Evolutionary conservation across 2,888 invertebrate genomes (phyloP).

Genomic region (Tolmerus cingulatus): DNA sequence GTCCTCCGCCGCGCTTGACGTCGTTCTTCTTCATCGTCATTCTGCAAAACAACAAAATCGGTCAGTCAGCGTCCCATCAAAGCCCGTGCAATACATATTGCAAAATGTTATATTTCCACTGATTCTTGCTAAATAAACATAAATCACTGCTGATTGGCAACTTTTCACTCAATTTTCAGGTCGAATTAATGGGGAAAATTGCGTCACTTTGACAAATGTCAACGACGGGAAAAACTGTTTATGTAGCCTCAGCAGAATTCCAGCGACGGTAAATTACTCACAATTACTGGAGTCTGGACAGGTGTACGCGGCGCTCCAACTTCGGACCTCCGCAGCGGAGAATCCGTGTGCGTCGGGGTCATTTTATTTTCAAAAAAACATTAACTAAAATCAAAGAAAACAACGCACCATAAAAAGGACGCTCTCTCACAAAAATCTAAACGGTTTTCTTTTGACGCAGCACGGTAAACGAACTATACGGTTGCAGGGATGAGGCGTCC

Average conservation of each 20-base stretch:
- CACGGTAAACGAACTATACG: not conserved
- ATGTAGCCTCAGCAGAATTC: not conserved
- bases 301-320: constrained; percentile 53
- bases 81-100: not conserved
- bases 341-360: constrained; percentile 59
- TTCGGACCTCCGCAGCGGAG: constrained; percentile 59
- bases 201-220: constrained; percentile 24
- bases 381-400: constrained; percentile 6
- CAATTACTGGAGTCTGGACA: constrained; percentile 43
- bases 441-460: constrained; percentile 46
- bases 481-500: not conserved
- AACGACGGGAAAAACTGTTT: not conserved
- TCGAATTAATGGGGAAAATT: not conserved
- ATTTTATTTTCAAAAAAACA: constrained; percentile 51
- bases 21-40: constrained; percentile 72
- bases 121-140: not conserved
- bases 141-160: not conserved
- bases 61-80: not conserved
- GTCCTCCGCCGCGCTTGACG: constrained; percentile 61
- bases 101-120: not conserved
- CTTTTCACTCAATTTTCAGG: not conserved
- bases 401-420: constrained; percentile 39
- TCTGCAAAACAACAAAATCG: constrained; percentile 52
- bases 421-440: constrained; percentile 35
- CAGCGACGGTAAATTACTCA: constrained; percentile 40